Evolutionary conservation across 2,113 vertebrate genomes (phyloP).

Genomic region (Piprites chloris): DNA sequence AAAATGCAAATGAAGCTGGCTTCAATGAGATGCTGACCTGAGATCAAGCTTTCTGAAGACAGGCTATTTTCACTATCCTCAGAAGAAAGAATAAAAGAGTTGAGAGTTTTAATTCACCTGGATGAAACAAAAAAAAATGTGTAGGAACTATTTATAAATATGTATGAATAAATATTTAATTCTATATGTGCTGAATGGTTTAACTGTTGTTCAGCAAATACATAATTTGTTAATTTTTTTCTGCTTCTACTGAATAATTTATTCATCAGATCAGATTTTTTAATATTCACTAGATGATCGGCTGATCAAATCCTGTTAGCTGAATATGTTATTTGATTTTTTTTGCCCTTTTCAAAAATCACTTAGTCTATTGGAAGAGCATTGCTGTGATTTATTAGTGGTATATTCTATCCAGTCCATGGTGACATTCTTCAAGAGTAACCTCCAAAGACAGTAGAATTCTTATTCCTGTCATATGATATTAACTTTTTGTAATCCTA

Average conservation of each 20-base stretch:
- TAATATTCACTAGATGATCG: constrained; percentile 56
- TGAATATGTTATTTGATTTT: constrained; percentile 46
- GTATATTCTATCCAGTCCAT: background rate
- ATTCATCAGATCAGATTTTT: constrained; percentile 45
- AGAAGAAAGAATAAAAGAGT: background rate
- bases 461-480: constrained; percentile 16
- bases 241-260: constrained; percentile 51
- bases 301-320: constrained; percentile 57
- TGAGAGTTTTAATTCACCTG: background rate
- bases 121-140: background rate
- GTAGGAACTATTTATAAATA: constrained; percentile 24
- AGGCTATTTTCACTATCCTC: background rate
- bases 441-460: constrained; percentile 31
- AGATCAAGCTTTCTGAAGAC: constrained; percentile 6
- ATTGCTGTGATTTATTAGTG: constrained; percentile 53
- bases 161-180: constrained; percentile 49
- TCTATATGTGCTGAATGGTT: constrained; percentile 33
- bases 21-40: background rate
- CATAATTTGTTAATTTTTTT: constrained; percentile 59
- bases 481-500: constrained; percentile 42
- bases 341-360: constrained; percentile 67
- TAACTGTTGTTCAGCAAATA: constrained; percentile 60
- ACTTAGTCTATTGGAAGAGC: constrained; percentile 55
- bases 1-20: constrained; percentile 32
- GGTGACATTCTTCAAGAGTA: constrained; percentile 39